Evolutionary conservation across 2,797 vertebrate species (phyloP), one percentile per base, ranked within the genome.

Genomic region (Sebastes oblongus): DNA sequence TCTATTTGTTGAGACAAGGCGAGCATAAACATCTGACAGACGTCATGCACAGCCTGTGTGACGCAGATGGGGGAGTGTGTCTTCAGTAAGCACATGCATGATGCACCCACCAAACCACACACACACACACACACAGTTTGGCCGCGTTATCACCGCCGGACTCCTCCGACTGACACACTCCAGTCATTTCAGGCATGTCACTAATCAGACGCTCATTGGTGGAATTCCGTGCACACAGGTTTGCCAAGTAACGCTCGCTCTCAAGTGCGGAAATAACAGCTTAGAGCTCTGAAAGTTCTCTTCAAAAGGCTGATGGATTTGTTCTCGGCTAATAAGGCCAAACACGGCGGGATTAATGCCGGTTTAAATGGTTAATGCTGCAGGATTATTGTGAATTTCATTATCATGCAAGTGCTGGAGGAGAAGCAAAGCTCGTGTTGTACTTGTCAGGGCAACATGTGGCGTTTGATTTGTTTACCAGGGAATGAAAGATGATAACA

Each of bases 31-130:
- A 82, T 80, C 70, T 71, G 78, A 83, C 72, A 52, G 80, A 84
- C 82, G 72, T 81, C 77, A 88, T 7, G 50, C 69, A 13, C 74
- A 75, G 79, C 12, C 70, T 86, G 80, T 86, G 80, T 94, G 91
- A 93, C 88, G 91, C 90, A 91, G 89, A 83, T 82, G 69, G 80
- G 66, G 77, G 85, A 73, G 75, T 82, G 81, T 78, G 86, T 84
- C 77, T 84, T 86, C 74, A 65, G 56, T 58, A 13, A 84, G 76
- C 75, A 69, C 59, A 78, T 54, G 75, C 66, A 46, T 39, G 36
- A 46, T 34, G 42, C 72, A 68, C 65, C 36, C 46, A 54, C 25
- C 34, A 36, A 52, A 22, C 34, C 6, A 20, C 34, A 30, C 64
- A 27, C 13, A 29, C 25, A 2, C 14, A 59, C 56, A 58, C 22